These are phyloP conservation scores for Calephelis virginiensis DNA, from an alignment of 1,140 invertebrate genomes.

Conservation along the genomic window DNA sequence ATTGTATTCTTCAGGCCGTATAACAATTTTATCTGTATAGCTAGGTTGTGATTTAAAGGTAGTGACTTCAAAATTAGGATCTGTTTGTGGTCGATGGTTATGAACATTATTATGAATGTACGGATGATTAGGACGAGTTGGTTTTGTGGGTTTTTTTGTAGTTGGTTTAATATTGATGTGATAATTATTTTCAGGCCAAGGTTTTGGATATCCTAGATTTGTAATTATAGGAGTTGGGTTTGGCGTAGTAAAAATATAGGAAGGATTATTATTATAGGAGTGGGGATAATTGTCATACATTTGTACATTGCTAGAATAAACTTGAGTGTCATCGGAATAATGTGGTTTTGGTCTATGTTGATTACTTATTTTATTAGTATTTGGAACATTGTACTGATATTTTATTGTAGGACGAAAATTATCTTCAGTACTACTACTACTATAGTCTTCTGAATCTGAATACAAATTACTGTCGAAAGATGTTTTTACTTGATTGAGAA, in stretches of 20 bases:
- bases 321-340: conserved; percentile 48
- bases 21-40: conserved; percentile 68
- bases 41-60: conserved; percentile 56
- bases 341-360: conserved; percentile 38
- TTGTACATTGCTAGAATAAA: conserved; percentile 53
- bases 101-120: conserved; percentile 51
- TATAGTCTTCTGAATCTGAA: conserved; percentile 25
- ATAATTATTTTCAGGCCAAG: conserved; percentile 47
- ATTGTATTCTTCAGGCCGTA: conserved; percentile 67
- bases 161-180: conserved; percentile 40
- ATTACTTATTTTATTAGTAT: conserved; percentile 14
- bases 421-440: conserved; percentile 29
- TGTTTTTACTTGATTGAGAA: conserved; percentile 39
- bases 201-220: conserved; percentile 61
- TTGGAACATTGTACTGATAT: conserved; percentile 22
- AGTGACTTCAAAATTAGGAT: conserved; percentile 52
- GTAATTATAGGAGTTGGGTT: conserved; percentile 67
- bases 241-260: conserved; percentile 54
- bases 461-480: conserved; percentile 33
- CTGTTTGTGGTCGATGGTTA: conserved; percentile 41
- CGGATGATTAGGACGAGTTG: conserved; percentile 47
- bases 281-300: conserved; percentile 43
- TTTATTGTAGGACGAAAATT: neutral
- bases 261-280: conserved; percentile 44
- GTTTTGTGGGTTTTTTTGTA: conserved; percentile 46